Percentiles rank a stretch among this genome's conserved stretches.
Evolutionary conservation across 2,113 vertebrate species (phyloP).

Genomic region (Macroglossus sobrinus): DNA sequence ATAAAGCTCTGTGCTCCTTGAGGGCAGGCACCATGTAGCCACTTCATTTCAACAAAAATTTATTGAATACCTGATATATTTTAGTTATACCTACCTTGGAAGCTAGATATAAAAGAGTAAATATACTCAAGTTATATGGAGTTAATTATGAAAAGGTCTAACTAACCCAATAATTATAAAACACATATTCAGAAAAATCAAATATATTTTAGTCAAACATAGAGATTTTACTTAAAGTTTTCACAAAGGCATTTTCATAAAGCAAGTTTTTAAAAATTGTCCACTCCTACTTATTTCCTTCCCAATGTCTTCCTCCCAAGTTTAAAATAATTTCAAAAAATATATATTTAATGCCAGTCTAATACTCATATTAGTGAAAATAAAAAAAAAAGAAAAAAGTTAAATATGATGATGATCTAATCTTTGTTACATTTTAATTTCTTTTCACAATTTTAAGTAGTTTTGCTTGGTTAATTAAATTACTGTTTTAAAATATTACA

Average conservation of each 20-base stretch:
- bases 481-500: conserved; percentile 27
- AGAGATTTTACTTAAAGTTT: neutral
- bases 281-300: neutral
- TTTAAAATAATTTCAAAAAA: neutral
- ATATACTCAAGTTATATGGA: neutral
- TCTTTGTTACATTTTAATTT: neutral
- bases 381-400: neutral
- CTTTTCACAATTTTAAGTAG: neutral
- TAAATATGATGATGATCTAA: neutral
- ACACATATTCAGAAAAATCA: neutral
- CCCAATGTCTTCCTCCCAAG: neutral
- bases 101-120: neutral
- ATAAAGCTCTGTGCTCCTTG: neutral
- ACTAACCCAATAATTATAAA: neutral
- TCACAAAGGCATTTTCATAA: neutral
- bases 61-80: neutral
- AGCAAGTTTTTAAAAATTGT: neutral
- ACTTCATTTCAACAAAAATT: neutral
- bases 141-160: neutral
- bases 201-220: neutral
- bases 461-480: neutral
- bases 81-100: neutral
- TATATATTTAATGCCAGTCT: neutral
- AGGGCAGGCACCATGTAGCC: neutral
- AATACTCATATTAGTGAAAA: conserved; percentile 5